Conservation (phyloP, 1,140 invertebrate genomes). For the Drosophila parabipectinata region DNA sequence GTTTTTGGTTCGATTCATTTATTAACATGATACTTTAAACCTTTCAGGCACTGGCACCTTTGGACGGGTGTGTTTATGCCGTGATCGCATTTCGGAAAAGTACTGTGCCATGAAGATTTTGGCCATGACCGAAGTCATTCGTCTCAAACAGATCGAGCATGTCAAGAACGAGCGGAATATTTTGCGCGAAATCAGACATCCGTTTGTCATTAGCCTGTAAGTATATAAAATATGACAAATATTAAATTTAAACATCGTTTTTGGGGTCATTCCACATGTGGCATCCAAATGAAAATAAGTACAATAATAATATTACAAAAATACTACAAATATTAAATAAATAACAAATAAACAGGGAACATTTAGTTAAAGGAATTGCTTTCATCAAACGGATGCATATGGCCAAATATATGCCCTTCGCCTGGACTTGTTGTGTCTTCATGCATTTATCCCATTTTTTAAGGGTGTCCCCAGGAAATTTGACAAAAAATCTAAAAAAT, state of each 20-base stretch:
- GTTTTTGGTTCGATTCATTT: slow-evolving; percentile 31
- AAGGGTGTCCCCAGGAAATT: no score
- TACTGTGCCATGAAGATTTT: slow-evolving; percentile 96
- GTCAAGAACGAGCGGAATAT: slow-evolving; percentile 97
- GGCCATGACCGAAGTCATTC: slow-evolving; percentile 95
- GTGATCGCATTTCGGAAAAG: slow-evolving; percentile 90
- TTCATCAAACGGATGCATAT: no score
- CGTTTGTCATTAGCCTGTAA: slow-evolving; percentile 97
- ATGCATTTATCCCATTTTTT: no score
- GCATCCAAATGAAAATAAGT: neutral
- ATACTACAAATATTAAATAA: no score
- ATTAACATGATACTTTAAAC: slow-evolving; percentile 37
- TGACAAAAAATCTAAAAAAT: no score
- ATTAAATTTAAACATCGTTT: neutral
- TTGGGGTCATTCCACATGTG: neutral
- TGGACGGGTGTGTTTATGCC: slow-evolving; percentile 94
- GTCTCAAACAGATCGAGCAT: slow-evolving; percentile 96
- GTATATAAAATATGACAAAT: slow-evolving; percentile 82
- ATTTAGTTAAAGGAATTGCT: no score
- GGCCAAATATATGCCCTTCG: no score
- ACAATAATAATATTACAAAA: no score
- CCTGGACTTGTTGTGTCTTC: no score
- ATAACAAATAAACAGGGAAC: no score
- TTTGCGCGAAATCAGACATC: slow-evolving; percentile 93
- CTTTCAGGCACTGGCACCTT: slow-evolving; percentile 96